These are phyloP conservation scores for Anguilla obscura DNA, from an alignment of 2,797 vertebrate genomes.

Conservation along the genomic window DNA sequence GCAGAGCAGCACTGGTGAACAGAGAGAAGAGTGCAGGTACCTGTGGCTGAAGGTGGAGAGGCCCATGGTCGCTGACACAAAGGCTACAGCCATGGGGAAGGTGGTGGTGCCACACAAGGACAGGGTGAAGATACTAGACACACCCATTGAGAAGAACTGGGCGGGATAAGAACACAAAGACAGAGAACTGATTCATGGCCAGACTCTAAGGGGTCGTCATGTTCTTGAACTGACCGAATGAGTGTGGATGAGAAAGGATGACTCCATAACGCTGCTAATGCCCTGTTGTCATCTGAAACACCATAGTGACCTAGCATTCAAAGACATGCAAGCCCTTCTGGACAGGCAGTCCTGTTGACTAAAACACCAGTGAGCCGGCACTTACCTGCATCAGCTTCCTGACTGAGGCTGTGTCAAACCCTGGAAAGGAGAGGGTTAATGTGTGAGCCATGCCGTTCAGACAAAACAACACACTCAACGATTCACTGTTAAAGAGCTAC, in stretches of 20 bases:
- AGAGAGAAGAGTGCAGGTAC: slow-evolving; percentile 58
- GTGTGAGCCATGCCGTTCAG: not conserved
- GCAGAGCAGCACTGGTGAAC: not conserved
- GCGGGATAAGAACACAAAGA: slow-evolving; percentile 34
- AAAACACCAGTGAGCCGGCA: not conserved
- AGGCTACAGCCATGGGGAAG: slow-evolving; percentile 82
- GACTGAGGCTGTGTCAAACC: slow-evolving; percentile 84
- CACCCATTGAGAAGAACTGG: slow-evolving; percentile 89
- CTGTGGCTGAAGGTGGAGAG: slow-evolving; percentile 96
- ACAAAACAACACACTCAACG: not conserved
- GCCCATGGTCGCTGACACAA: slow-evolving; percentile 86
- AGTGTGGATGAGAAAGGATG: not conserved
- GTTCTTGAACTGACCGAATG: not conserved
- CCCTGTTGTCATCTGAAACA: not conserved
- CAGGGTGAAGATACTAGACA: slow-evolving; percentile 88
- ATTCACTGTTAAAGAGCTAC: not conserved
- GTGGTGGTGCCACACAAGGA: slow-evolving; percentile 85
- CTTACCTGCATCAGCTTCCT: slow-evolving; percentile 96
- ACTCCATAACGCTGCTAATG: not conserved
- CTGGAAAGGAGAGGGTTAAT: slow-evolving; percentile 59
- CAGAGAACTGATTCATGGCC: slow-evolving; percentile 6
- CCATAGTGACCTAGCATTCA: not conserved
- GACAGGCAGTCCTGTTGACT: not conserved
- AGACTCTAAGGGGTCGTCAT: not conserved
- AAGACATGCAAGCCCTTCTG: too few species aligned